phyloP scores from a whole-genome alignment of 2,113 vertebrate species.

The Carettochelys insculpta region DNA sequence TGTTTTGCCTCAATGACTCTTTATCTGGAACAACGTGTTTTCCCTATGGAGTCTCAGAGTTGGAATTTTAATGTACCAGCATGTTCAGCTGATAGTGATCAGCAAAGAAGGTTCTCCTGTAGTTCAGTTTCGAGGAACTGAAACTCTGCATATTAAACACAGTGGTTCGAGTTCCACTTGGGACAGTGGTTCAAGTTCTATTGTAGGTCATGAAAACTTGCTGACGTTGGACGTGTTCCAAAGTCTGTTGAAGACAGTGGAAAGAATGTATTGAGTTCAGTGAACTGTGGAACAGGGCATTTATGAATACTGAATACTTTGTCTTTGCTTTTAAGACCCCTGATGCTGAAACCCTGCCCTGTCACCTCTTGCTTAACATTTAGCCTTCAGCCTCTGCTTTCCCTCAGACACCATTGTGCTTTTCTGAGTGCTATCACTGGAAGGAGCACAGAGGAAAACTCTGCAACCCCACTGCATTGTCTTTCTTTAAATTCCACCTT shows the following conservation, averaged over 20 bases:
- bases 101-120: not conserved
- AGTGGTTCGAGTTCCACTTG: not conserved
- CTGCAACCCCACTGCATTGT: not conserved
- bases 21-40: not conserved
- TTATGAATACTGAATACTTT: not conserved
- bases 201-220: not conserved
- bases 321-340: not conserved
- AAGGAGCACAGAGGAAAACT: not conserved
- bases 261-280: too few relatives aligned
- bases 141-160: not conserved
- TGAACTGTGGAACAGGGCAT: too few relatives aligned
- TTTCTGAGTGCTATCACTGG: not conserved
- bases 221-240: not conserved
- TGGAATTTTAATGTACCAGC: not conserved
- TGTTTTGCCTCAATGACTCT: not conserved
- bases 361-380: not conserved
- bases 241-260: too few relatives aligned
- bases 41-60: not conserved
- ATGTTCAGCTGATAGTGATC: not conserved
- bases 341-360: not conserved
- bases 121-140: not conserved
- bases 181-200: not conserved
- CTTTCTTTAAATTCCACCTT: not conserved
- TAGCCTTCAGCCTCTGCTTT: not conserved
- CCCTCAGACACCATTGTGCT: not conserved